These are phyloP conservation scores for fruit fly (Drosophila melanogaster) DNA, from an alignment of 1,140 invertebrate genomes.

Conservation along the genomic window Release_6_plus_ISO1_MT NT_033777.3:30517501-30518000, in stretches of 20 bases:
- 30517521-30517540: constrained; percentile 39
- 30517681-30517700: constrained; percentile 73
- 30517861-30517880: constrained; percentile 80
- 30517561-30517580: constrained; percentile 44
- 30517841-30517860: constrained; percentile 46
- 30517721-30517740: constrained; percentile 64
- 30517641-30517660: constrained; percentile 52
- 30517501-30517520: constrained; percentile 74
- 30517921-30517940: constrained; percentile 73
- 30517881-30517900: constrained; percentile 57
- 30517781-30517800: constrained; percentile 30
- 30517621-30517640: constrained; percentile 72
- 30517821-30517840: constrained; percentile 29
- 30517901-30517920: constrained; percentile 77
- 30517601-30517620: constrained; percentile 33
- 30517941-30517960: constrained; percentile 24
- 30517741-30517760: constrained; percentile 22
- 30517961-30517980: constrained; percentile 22
- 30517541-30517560: constrained; percentile 47
- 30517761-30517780: constrained; percentile 49
- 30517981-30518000: constrained; percentile 68
- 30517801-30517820: constrained; percentile 45
- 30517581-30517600: constrained; percentile 38
- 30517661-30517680: constrained; percentile 75
- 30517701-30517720: constrained; percentile 57